Conservation (phyloP, 2,797 vertebrate species). For the Darevskia nairensis region DNA sequence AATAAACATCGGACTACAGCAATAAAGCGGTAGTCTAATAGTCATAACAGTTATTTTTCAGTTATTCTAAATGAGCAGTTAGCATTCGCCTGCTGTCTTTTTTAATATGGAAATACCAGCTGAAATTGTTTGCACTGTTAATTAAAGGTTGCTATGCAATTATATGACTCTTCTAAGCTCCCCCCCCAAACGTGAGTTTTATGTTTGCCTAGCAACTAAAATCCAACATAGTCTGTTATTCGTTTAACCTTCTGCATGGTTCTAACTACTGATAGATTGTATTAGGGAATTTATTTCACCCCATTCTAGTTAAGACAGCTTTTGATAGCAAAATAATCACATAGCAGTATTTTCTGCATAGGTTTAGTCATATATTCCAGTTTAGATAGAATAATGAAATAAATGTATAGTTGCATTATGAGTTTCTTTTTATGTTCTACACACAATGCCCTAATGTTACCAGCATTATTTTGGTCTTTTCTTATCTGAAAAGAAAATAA, state of each 20-base stretch:
- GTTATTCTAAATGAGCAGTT: slow-evolving; percentile 34
- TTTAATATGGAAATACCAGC: slow-evolving; percentile 39
- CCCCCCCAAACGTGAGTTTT: slow-evolving; percentile 27
- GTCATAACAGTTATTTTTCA: background rate
- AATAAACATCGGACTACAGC: background rate
- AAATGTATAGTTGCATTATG: too few relatives aligned
- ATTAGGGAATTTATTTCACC: slow-evolving; percentile 14
- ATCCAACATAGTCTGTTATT: background rate
- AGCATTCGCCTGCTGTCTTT: slow-evolving; percentile 39
- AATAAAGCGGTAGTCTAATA: background rate
- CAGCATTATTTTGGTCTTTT: too few relatives aligned
- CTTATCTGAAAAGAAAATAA: background rate
- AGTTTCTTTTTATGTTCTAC: too few relatives aligned
- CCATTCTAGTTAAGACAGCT: background rate
- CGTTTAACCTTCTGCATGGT: background rate
- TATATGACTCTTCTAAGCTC: background rate
- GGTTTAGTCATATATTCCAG: too few relatives aligned
- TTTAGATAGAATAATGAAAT: too few relatives aligned
- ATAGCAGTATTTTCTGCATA: too few relatives aligned
- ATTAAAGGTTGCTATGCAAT: slow-evolving; percentile 31
- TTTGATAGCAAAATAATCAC: too few relatives aligned
- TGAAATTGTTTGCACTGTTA: slow-evolving; percentile 41
- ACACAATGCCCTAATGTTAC: too few relatives aligned
- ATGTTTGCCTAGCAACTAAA: slow-evolving; percentile 38
- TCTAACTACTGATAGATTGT: slow-evolving; percentile 17